phyloP scores from a whole-genome alignment of 2,888 invertebrate species.

The Eristalis tenax region DNA sequence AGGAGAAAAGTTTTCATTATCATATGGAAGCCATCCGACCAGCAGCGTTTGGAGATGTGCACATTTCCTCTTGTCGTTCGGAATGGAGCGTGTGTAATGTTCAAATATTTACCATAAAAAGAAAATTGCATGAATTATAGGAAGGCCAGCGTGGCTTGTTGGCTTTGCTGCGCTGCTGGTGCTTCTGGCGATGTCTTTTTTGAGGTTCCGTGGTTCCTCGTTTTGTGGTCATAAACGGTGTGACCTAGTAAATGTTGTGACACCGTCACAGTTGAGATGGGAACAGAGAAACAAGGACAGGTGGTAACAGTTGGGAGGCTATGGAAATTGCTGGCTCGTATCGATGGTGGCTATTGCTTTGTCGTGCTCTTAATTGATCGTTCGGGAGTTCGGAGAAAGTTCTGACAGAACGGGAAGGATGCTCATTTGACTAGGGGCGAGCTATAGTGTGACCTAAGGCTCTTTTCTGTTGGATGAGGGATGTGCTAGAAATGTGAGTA shows the following conservation, averaged over 20 bases:
- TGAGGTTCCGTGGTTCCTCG: not conserved
- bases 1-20: conserved; percentile 65
- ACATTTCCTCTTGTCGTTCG: conserved; percentile 37
- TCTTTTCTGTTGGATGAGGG: no score
- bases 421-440: no score
- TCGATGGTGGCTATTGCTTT: conserved; percentile 19
- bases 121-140: conserved; percentile 68
- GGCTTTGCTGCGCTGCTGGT: conserved; percentile 3
- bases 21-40: conserved; percentile 57
- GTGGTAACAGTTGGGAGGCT: conserved; percentile 45
- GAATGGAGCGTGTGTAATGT: conserved; percentile 63
- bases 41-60: conserved; percentile 16
- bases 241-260: conserved; percentile 62
- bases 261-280: conserved; percentile 45
- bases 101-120: conserved; percentile 71
- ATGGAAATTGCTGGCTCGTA: conserved; percentile 3
- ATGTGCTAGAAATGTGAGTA: no score
- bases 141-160: conserved; percentile 20
- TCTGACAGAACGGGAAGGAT: not conserved
- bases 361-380: conserved; percentile 65
- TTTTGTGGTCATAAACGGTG: conserved; percentile 51
- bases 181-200: conserved; percentile 43
- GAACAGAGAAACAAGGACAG: conserved; percentile 49
- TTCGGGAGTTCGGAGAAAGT: conserved; percentile 3
- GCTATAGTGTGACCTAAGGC: no score